Conservation (phyloP, 2,888 invertebrate species). For the Clusia tigrina region DNA sequence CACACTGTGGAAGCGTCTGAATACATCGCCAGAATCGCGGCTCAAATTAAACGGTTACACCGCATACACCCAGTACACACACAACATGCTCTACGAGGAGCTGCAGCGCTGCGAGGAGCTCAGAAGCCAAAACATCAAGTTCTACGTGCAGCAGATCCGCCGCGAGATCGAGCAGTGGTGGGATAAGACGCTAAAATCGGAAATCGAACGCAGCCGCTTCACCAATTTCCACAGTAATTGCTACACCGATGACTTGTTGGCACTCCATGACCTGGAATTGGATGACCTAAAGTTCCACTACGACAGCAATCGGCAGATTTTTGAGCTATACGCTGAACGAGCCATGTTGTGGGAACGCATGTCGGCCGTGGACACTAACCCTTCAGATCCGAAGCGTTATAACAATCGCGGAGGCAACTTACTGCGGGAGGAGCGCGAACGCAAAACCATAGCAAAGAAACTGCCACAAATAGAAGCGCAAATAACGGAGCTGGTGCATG, state of each 20-base stretch:
- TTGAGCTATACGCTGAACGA: constrained; percentile 72
- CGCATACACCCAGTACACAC: constrained; percentile 52
- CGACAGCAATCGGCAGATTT: constrained; percentile 72
- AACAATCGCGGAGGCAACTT: constrained; percentile 89
- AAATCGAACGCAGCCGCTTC: constrained; percentile 70
- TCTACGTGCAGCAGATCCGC: constrained; percentile 68
- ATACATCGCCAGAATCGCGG: constrained; percentile 71
- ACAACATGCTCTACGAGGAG: constrained; percentile 68
- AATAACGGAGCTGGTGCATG: constrained; percentile 66
- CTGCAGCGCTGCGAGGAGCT: constrained; percentile 77
- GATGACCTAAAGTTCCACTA: constrained; percentile 74
- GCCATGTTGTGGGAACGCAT: constrained; percentile 78
- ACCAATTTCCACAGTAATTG: constrained; percentile 72
- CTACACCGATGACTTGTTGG: constrained; percentile 82
- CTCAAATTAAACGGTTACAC: constrained; percentile 69
- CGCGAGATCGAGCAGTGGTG: constrained; percentile 77
- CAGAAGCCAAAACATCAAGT: constrained; percentile 79
- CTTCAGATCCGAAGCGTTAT: constrained; percentile 82
- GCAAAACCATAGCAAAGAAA: constrained; percentile 77
- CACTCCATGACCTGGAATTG: constrained; percentile 80
- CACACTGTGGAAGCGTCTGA: constrained; percentile 78
- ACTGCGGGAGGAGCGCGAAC: constrained; percentile 84
- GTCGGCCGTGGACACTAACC: constrained; percentile 77
- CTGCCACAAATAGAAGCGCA: constrained; percentile 78
- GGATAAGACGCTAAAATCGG: constrained; percentile 78